phyloP scores from a whole-genome alignment of 2,888 invertebrate genomes.

The Alsophila aescularia region DNA sequence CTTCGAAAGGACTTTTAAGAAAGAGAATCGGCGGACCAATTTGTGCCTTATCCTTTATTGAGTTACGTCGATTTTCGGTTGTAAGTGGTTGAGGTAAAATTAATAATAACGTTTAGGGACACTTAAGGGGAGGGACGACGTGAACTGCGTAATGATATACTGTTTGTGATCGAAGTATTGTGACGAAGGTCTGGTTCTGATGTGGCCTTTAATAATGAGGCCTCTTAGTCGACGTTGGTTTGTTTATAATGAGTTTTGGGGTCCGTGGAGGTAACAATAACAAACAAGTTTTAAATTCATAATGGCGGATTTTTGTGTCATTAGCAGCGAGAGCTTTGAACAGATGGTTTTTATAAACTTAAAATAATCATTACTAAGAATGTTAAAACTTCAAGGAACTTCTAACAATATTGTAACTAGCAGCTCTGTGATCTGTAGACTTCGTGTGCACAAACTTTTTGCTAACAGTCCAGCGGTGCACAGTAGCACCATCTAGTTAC shows the following conservation, averaged over 20 bases:
- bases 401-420: no score
- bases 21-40: constrained; percentile 52
- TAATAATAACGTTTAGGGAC: constrained; percentile 73
- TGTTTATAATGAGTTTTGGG: constrained; percentile 49
- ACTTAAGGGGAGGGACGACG: constrained; percentile 66
- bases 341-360: no score
- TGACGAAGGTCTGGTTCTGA: constrained; percentile 61
- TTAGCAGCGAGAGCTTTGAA: background rate
- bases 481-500: no score
- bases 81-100: constrained; percentile 50
- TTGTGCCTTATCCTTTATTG: constrained; percentile 56
- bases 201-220: constrained; percentile 59
- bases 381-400: no score
- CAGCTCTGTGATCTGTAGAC: no score
- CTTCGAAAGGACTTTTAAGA: constrained; percentile 59
- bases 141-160: constrained; percentile 47
- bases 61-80: constrained; percentile 52
- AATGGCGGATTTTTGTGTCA: constrained; percentile 6
- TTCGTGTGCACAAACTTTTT: no score
- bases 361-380: no score
- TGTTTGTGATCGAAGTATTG: constrained; percentile 60
- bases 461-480: no score
- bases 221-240: constrained; percentile 57
- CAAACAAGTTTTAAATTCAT: constrained; percentile 7
- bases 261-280: constrained; percentile 1